These are phyloP conservation scores for Glaucomys volans DNA, from an alignment of 2,113 vertebrate genomes.

Conservation along the genomic window DNA sequence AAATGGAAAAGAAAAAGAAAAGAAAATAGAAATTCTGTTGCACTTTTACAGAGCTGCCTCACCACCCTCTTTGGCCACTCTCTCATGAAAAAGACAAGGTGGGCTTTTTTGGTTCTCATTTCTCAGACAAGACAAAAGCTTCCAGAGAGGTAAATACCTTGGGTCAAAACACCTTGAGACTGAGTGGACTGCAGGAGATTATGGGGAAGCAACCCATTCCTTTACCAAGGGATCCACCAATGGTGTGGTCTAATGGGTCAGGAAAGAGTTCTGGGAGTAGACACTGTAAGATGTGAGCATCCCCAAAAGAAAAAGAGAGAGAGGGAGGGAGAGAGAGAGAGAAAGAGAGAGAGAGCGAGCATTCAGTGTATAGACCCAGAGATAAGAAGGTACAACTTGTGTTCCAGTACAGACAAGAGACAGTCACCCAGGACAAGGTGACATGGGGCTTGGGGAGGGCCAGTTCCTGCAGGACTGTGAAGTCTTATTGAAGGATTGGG, in stretches of 20 bases:
- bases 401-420: no score
- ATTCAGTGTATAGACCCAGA: neutral
- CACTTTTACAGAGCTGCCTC: neutral
- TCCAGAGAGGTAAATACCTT: neutral
- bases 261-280: neutral
- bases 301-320: neutral
- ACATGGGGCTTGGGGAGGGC: fast-evolving
- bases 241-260: neutral
- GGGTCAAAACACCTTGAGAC: neutral
- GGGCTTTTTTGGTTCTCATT: neutral
- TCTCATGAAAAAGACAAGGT: neutral
- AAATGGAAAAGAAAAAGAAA: neutral
- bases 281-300: neutral
- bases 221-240: neutral
- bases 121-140: neutral
- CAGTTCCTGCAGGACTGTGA: neutral
- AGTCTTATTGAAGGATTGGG: neutral
- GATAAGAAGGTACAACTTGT: fast-evolving
- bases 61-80: fast-evolving
- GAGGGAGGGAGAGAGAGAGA: no score
- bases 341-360: no score
- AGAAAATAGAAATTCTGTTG: neutral
- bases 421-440: neutral
- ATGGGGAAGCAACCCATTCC: neutral
- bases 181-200: neutral